Evolutionary conservation across 2,888 invertebrate species (phyloP).

Genomic region (Dicyrtomina minuta): DNA sequence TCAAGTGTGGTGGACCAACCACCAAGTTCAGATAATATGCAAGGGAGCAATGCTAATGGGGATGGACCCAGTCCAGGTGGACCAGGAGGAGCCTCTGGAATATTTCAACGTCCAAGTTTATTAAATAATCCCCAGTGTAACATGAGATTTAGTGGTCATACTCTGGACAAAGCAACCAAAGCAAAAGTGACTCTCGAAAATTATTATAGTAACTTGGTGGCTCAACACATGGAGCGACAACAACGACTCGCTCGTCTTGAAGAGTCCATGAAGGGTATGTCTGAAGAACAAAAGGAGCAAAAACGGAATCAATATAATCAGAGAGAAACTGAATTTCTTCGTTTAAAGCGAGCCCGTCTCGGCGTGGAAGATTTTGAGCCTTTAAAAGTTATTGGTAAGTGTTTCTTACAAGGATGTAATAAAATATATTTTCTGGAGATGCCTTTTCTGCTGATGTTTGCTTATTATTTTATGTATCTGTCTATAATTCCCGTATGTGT

Average conservation of each 20-base stretch:
- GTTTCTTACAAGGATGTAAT: no score
- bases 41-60: slow-evolving; percentile 17
- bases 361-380: slow-evolving; percentile 99
- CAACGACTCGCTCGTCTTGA: slow-evolving; percentile 89
- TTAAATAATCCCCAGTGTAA: slow-evolving; percentile 61
- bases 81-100: slow-evolving; percentile 9
- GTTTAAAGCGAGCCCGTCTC: slow-evolving; percentile 90
- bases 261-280: slow-evolving; percentile 89
- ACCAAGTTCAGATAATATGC: slow-evolving; percentile 29
- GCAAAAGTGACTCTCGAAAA: slow-evolving; percentile 98
- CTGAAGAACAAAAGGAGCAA: slow-evolving; percentile 92
- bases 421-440: no score
- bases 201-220: slow-evolving; percentile 97
- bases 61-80: slow-evolving; percentile 17
- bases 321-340: slow-evolving; percentile 97
- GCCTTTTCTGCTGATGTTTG: no score
- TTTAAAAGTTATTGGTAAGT: slow-evolving; percentile 77
- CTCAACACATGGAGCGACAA: slow-evolving; percentile 96
- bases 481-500: no score
- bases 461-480: no score
- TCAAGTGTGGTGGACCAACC: slow-evolving; percentile 35
- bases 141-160: slow-evolving; percentile 94
- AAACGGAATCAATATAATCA: slow-evolving; percentile 93
- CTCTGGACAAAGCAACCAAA: slow-evolving; percentile 97
- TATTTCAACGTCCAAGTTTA: slow-evolving; percentile 40